Base-by-base conservation (phyloP, 2,797 vertebrate genomes). In the Anniella stebbinsi region DNA sequence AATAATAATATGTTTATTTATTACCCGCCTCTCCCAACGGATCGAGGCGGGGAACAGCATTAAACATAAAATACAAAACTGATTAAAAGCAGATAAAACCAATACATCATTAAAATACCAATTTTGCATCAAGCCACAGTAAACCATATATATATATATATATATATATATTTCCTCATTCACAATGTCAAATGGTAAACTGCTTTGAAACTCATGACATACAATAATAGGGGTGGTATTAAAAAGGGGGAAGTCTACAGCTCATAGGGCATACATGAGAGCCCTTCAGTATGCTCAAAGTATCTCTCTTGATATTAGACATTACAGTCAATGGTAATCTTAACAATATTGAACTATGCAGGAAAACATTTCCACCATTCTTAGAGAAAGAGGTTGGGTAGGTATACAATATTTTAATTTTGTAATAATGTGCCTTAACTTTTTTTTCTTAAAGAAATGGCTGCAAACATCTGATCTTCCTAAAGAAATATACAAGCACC, bases 401-500 rank as follows among this genome's bases (percentile, higher is more conserved):
- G 13, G 0, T 73, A 38, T 86, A 80, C 41, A 88, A 41, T 76
- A 67, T 33, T 54, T n/a, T 25, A 95, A 84, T 36, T 80, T 0
- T 90, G 36, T 85, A 45, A 77, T 51, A 51, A 0, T 91, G 0
- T 87, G 80, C 91, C 15, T 70, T 92, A 90, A 45, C 90, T 23
- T 13, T 95, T 94, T 80, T 57, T 70, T 96, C 93, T 90, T 87
- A 84, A 97, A 99, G 99, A 98, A 97, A 97, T 99, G 99, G 99
- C 97, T 98, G 66, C 97, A 97, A 92, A 97, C 98, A 45, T 95
- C 96, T 18, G 98, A 99, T 95, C 97, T 99, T 93, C 97, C 97
- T 89, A 98, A 97, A 94, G 98, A 98, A 93, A 97, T 99, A 1
- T 98, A 98, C 95, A 96, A 95, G 91, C 98, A 99, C 94, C 97